A percentile compares a stretch with the other conserved stretches of the same genome.
Evolutionary conservation across 2,797 vertebrate genomes (phyloP).

Genomic region (Muscicapa striata): DNA sequence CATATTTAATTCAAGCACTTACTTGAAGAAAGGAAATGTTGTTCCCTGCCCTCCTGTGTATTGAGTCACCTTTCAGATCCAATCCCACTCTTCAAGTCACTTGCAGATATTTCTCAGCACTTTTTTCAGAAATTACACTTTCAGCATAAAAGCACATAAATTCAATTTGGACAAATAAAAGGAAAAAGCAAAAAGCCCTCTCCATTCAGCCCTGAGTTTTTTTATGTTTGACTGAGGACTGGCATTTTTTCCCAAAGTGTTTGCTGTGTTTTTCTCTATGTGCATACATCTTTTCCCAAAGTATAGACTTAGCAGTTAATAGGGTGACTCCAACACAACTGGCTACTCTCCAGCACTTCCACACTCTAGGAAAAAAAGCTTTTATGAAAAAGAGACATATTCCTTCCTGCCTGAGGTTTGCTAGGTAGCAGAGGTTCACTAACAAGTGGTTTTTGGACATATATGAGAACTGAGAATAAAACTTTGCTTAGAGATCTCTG

Average conservation of each 20-base stretch:
- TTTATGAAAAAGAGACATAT: neutral
- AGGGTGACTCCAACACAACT: neutral
- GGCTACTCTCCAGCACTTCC: constrained; percentile 2
- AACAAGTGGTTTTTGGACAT: neutral
- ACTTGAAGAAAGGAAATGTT: neutral
- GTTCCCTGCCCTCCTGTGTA: neutral
- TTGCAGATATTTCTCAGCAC: neutral
- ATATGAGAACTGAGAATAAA: neutral
- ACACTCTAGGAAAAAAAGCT: neutral
- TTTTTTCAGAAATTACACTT: constrained; percentile 2
- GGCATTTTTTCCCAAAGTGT: neutral
- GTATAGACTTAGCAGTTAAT: neutral
- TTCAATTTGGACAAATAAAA: neutral
- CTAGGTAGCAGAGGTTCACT: neutral
- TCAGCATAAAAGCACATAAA: neutral
- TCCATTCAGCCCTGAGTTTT: neutral
- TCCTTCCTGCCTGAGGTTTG: neutral
- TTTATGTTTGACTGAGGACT: neutral
- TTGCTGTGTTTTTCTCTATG: neutral
- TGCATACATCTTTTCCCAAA: neutral
- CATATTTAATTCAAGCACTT: neutral
- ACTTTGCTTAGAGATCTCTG: neutral
- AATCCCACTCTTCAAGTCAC: neutral
- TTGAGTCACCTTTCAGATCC: neutral
- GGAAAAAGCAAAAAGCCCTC: neutral